Conservation (phyloP, 2,113 vertebrate species). For the Maccullochella peelii region DNA sequence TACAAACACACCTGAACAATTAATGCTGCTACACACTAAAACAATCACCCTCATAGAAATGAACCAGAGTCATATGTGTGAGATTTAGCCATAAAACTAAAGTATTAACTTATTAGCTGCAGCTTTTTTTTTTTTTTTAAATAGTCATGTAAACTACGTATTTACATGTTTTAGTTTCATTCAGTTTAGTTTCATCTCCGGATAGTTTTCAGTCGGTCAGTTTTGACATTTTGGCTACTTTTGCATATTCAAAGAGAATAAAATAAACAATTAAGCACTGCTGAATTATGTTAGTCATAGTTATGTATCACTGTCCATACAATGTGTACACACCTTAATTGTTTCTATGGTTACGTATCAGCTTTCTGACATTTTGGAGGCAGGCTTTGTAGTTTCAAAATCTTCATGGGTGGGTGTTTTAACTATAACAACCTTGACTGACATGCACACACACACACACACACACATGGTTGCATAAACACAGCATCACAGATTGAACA, state of each 20-base stretch:
- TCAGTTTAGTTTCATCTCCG: neutral
- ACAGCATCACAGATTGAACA: constrained; percentile 62
- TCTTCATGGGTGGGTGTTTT: constrained; percentile 24
- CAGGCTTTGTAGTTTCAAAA: constrained; percentile 25
- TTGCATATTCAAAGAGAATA: constrained; percentile 10
- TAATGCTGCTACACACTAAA: neutral
- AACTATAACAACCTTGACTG: constrained; percentile 15
- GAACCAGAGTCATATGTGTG: neutral
- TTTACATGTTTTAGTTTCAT: constrained; percentile 24
- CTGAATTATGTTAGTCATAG: constrained; percentile 8
- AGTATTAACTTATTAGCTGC: neutral
- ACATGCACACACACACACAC: constrained; percentile 15
- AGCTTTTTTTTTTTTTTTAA: constrained; percentile 6
- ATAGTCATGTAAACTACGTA: neutral
- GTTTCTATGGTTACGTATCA: neutral
- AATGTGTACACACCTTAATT: neutral
- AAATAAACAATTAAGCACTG: neutral
- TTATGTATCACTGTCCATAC: constrained; percentile 4
- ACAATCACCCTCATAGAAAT: constrained; percentile 1
- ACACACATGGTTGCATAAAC: constrained; percentile 30
- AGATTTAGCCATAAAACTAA: neutral
- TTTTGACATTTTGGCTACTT: constrained; percentile 37
- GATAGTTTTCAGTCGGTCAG: neutral
- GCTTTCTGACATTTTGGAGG: constrained; percentile 6
- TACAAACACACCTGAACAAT: constrained; percentile 3